Evolutionary conservation across 2,888 invertebrate species (phyloP), one percentile per base, ranked within the genome.

Genomic region (Cacoxenus indagator): DNA sequence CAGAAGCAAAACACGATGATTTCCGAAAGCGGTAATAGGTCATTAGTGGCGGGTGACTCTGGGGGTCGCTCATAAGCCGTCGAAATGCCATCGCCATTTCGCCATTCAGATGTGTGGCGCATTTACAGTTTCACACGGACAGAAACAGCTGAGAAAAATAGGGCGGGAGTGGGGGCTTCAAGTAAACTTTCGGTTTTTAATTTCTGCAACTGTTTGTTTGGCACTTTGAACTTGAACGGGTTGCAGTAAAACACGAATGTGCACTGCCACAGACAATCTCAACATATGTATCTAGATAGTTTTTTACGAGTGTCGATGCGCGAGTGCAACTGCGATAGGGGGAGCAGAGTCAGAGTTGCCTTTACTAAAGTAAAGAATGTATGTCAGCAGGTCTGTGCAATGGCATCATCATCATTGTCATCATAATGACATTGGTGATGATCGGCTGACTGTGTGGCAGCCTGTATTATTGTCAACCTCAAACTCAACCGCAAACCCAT

Each of bases 61-160:
- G 45, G 37, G 11, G 19, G 37, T 9, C 4, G 62, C 22, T 11
- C n/a, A 43, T 14, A 62, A 9, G 67, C 64, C 65, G 70, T 59
- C 54, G 19, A 51, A 31, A 64, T 65, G 57, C 68, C 68, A 65
- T 51, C 45, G 65, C 37, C 68, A 68, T 71, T 67, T 67, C 14
- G 37, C 37, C 1, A 29, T 57, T 17, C 29, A 29, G 26, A 57
- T 29, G n/a, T 57, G 17, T 27, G n/a, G 37, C 27, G 29, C 61
- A 43, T 11, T 43, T 22, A 51, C 17, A 22, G 61, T 62, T 62
- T 62, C 61, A 62, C 61, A 62, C 61, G 61, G 45, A 8, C 5
- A 29, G n/a, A 51, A 24, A 19, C 45, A 5, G n/a, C 6, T 29
- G 14, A 43, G n/a, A 22, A 62, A 62, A 45, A n/a, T 43, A 62